Base-by-base conservation (phyloP, 2,888 invertebrate genomes). In the Chirona hameri region DNA sequence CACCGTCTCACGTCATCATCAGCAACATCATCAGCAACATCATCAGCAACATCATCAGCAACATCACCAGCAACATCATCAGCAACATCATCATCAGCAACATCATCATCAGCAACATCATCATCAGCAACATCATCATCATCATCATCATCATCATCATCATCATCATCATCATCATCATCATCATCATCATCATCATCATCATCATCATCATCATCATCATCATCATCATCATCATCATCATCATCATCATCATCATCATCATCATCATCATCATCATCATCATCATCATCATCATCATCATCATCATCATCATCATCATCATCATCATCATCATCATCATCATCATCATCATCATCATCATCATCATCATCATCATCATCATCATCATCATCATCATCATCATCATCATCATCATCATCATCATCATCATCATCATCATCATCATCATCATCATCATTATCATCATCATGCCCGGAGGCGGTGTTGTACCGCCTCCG, bases 171-270 rank as follows among this genome's bases (percentile, higher is more conserved):
- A 39, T 69, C 76, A 29, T 82, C 76, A 48, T 69, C 79, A 65
- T 39, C 76, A 31, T 69, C 76, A 82, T 82, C 76, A 69, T 69
- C 76, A 76, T 82, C 76, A 79, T 69, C 76, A 39, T 65, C 76
- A 76, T 69, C 69, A 82, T 82, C 69, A 60, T 57, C 76, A 82
- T 82, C 76, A 57, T 52, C 76, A 46, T 69, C 76, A 57, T 57
- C 52, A 82, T 52, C 76, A 48, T 82, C 52, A n/a, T 69, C 79
- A 65, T 65, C 55, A 76, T 69, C 76, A 48, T 82, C 52, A 82
- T 79, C 69, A 39, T 65, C 65, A n/a, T 65, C 65, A n/a, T 65
- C 65, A 65, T n/a, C n/a, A 65, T 65, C 65, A 21, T n/a, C 65
- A n/a, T 18, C 65, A 65, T 18, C 18, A 65, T 81, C 81, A 18